Evolutionary conservation across 2,113 vertebrate genomes (phyloP).

Genomic region (Burhinus oedicnemus): DNA sequence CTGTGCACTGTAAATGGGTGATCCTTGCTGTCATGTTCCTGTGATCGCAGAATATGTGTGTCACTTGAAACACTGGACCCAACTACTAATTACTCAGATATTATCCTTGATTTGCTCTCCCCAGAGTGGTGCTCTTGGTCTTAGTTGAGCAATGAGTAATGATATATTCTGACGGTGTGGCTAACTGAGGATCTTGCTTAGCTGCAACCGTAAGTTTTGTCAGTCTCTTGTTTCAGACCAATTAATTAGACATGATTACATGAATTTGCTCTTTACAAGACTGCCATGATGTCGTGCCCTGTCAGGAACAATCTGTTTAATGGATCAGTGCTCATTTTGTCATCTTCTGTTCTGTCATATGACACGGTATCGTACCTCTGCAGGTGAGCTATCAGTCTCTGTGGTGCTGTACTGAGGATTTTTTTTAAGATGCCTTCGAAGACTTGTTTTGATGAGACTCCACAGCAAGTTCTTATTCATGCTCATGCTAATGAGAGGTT

Average conservation of each 20-base stretch:
- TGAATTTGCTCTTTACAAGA: conserved; percentile 9
- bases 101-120: not conserved
- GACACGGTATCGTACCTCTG: not conserved
- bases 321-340: not conserved
- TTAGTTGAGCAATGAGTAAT: not conserved
- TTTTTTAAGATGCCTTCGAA: not conserved
- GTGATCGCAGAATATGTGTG: not conserved
- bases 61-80: not conserved
- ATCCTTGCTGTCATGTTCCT: not conserved
- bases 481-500: not conserved
- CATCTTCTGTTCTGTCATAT: not conserved
- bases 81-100: not conserved
- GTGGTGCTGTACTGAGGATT: not conserved
- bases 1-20: not conserved
- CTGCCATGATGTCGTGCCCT: not conserved
- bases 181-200: not conserved
- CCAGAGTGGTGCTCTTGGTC: not conserved
- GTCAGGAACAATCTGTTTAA: not conserved
- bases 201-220: not conserved
- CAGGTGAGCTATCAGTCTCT: not conserved
- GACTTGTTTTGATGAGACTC: not conserved
- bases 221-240: not conserved
- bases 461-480: not conserved
- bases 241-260: conserved; percentile 4
- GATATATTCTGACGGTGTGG: not conserved